Evolutionary conservation across 2,113 vertebrate species (phyloP).

Genomic region (Megalops atlanticus): DNA sequence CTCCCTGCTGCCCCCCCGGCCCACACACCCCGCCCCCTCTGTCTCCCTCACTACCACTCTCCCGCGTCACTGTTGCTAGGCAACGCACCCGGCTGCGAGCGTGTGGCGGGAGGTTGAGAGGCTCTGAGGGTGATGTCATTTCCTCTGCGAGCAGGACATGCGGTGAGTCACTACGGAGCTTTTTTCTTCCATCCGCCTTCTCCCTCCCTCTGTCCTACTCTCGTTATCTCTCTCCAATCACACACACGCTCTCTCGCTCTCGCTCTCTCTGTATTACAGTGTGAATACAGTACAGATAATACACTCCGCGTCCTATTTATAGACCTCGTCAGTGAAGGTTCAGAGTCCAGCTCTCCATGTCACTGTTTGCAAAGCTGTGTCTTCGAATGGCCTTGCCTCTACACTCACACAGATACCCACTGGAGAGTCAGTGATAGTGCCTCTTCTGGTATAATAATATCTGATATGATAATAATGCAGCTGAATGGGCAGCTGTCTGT

Average conservation of each 20-base stretch:
- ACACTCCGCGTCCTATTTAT: too few relatives aligned
- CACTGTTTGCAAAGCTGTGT: too few relatives aligned
- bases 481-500: too few relatives aligned
- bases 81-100: conserved; percentile 53
- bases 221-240: neutral
- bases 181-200: conserved; percentile 43
- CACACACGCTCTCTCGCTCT: too few relatives aligned
- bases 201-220: conserved; percentile 10
- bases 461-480: too few relatives aligned
- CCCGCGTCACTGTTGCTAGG: conserved; percentile 62
- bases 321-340: too few relatives aligned
- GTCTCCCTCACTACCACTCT: neutral
- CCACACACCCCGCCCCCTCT: neutral
- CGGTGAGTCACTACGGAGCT: conserved; percentile 60
- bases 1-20: neutral
- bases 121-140: conserved; percentile 58
- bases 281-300: neutral
- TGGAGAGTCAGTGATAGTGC: too few relatives aligned
- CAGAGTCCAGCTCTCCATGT: too few relatives aligned
- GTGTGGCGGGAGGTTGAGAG: conserved; percentile 48
- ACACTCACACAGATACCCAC: too few relatives aligned
- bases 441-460: too few relatives aligned
- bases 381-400: too few relatives aligned
- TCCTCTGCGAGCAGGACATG: conserved; percentile 41
- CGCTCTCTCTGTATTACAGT: neutral